Base-by-base conservation (phyloP, 2,888 invertebrate species). In the Leistus spinibarbis region DNA sequence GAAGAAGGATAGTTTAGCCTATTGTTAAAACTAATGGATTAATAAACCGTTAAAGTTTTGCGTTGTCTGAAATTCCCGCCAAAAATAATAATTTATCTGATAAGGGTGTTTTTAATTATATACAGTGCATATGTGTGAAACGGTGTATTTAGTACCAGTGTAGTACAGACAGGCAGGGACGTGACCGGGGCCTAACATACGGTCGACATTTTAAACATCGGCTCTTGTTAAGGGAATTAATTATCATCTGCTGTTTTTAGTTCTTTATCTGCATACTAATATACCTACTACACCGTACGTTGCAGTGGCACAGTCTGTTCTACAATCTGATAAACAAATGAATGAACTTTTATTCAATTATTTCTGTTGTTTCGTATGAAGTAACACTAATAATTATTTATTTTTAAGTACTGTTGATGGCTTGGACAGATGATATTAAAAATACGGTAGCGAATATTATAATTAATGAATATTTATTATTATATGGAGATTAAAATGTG, bases 191-290 rank as follows among this genome's bases (percentile, higher is more conserved):
- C 40, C 13, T 20, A 60, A 22, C 60, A 60, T 19, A 60, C 60
- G 60, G 60, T 60, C 3, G 60, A 60, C 20, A 22, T 22, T 60
- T 19, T 22, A 60, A 60, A 60, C 60, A 60, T 19, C 60, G 22
- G 60, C 20, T 60, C 60, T 60, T 60, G 19, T 19, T 20, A 17
- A 60, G 60, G 60, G 60, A 60, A 60, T 60, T 60, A 60, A 60
- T 60, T 60, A 60, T 19, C 60, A 60, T 60, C 60, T 60, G 60
- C 60, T 60, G 60, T 60, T 60, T 60, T 60, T 20, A 19, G 20
- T 16, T 60, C 20, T 60, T 60, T 60, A 60, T 60, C 60, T 60
- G 22, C 60, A 60, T 20, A 60, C 19, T 40, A 40, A 40, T 40
- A 40, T 40, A 40, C 40, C 40, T 7, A 40, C 40, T 40, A 40